Evolutionary conservation across 2,113 vertebrate genomes (phyloP), one percentile per base, ranked within the genome.

Genomic region (Cisticola juncidis): DNA sequence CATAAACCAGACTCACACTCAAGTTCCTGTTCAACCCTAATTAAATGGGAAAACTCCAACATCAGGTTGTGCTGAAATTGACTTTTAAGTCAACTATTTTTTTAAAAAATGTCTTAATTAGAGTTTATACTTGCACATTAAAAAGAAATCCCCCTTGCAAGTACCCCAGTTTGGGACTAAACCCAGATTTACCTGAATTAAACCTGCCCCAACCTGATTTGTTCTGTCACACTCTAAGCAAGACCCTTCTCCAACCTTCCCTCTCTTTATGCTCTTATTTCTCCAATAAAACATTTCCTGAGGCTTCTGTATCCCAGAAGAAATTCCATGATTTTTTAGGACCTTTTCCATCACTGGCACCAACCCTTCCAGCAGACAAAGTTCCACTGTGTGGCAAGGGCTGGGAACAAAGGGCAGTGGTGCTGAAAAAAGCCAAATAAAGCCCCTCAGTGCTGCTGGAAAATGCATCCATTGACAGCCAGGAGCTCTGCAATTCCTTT

Each of bases 401-500:
- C 86, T 79, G 24, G 8, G 10, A 44, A 87, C 38, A 76, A 92
- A 88, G 0, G 24, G 44, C 33, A 82, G 81, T 4, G 78, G 57
- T 40, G 57, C 57, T 82, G 66, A 2, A 35, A 73, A 65, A 85
- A 9, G 10, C 33, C 87, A 79, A 56, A 94, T 38, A 95, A 96
- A 60, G 81, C 44, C 70, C 61, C 51, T 86, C 81, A 92, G 95
- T 91, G 87, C 68, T 28, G 64, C 85, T 84, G 69, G 65, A 71
- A 90, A 97, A 95, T n/a, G 54, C 4, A 48, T 19, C 28, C 70
- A 82, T 45, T 88, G 94, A 85, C 45, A 92, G 28, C 35, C 85
- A 90, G 65, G 16, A 70, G 79, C 70, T 58, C 44, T 80, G 85
- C 8, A 26, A 22, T 53, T 54, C 47, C 61, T 77, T 45, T 61